Evolutionary conservation across 2,888 invertebrate species (phyloP).

Genomic region (Agrilus biguttatus): DNA sequence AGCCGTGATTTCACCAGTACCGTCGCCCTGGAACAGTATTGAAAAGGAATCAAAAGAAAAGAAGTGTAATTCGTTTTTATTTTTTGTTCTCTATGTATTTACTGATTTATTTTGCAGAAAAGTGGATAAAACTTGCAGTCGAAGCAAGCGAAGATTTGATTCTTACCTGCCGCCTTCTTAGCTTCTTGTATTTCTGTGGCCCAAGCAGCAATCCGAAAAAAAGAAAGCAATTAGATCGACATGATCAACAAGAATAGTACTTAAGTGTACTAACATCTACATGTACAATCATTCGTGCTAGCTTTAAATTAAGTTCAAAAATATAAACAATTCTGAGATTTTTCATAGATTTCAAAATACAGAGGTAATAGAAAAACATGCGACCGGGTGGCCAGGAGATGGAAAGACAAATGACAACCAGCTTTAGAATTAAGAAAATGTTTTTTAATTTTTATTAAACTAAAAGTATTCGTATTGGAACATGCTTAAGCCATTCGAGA

Average conservation of each 20-base stretch:
- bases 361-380: background rate
- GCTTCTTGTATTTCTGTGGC: conserved; percentile 68
- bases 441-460: too few relatives aligned
- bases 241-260: conserved; percentile 1
- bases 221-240: conserved; percentile 12
- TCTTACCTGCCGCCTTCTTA: conserved; percentile 66
- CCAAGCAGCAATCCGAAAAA: conserved; percentile 15
- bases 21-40: conserved; percentile 58
- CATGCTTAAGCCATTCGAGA: background rate
- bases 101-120: background rate
- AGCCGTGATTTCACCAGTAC: conserved; percentile 60
- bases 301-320: background rate
- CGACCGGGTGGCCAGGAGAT: background rate
- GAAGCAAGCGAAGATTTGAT: conserved; percentile 20
- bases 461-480: too few relatives aligned
- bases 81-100: background rate
- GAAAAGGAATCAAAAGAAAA: conserved; percentile 20
- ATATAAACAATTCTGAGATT: background rate
- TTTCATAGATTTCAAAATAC: background rate
- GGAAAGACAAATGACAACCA: background rate
- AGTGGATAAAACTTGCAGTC: conserved; percentile 6
- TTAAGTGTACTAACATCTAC: conserved; percentile 1
- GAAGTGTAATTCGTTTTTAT: background rate
- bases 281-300: background rate
- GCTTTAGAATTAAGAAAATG: too few relatives aligned